phyloP scores from a whole-genome alignment of 2,888 invertebrate species.

The Isoperla grammatica region DNA sequence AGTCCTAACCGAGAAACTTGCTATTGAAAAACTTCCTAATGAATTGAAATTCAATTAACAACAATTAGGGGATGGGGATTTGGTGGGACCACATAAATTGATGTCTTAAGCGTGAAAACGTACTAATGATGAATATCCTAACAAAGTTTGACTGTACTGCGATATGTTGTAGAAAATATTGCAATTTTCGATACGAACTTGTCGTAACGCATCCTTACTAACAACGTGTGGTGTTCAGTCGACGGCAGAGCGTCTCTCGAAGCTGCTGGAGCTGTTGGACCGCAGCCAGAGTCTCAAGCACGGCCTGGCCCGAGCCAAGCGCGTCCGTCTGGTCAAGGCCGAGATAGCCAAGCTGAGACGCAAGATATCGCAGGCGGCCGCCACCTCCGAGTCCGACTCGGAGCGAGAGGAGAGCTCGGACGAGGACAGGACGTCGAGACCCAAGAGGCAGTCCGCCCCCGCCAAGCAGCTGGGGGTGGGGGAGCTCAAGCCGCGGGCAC shows the following conservation, averaged over 20 bases:
- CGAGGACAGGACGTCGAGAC: slow-evolving; percentile 21
- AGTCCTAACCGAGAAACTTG: no score
- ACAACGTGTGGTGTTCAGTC: no score
- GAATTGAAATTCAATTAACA: no score
- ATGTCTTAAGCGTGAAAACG: no score
- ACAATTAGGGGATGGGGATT: no score
- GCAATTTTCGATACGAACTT: no score
- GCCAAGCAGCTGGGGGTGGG: background rate
- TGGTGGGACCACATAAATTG: no score
- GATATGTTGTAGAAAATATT: no score
- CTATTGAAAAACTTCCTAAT: no score
- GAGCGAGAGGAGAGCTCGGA: slow-evolving; percentile 31
- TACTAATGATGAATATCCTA: no score
- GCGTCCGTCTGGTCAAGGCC: slow-evolving; percentile 52
- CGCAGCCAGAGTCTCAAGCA: slow-evolving; percentile 57
- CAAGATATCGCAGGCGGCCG: slow-evolving; percentile 35
- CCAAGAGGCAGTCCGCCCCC: background rate
- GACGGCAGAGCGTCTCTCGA: slow-evolving; percentile 43
- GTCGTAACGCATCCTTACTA: no score
- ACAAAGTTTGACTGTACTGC: no score
- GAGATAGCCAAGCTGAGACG: slow-evolving; percentile 52
- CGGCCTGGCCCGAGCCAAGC: slow-evolving; percentile 52
- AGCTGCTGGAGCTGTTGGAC: slow-evolving; percentile 56
- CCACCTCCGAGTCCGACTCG: slow-evolving; percentile 28
- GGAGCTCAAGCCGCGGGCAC: background rate